Evolutionary conservation across 2,888 invertebrate species (phyloP), one percentile per base, ranked within the genome.

Genomic region (Eupithecia subumbrata): DNA sequence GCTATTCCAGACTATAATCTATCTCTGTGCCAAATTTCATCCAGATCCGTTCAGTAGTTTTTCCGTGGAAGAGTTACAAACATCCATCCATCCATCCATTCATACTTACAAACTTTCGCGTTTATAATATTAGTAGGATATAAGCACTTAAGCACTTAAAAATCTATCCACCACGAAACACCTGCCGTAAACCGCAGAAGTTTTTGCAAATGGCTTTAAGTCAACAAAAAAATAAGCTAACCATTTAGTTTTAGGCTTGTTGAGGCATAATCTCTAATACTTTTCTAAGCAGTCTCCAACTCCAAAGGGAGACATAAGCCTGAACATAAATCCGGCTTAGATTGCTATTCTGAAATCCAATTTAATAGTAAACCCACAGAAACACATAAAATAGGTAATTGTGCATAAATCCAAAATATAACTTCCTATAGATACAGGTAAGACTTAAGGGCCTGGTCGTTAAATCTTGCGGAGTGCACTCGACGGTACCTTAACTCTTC

Each of bases 381-480:
- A 60, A 60, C 12, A 25, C 60, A 60, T 60, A 60, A 60, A 60
- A 60, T 60, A 60, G 25, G 60, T 60, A 14, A 56, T n/a, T 22
- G 22, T 25, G 25, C 60, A 60, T 60, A 60, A 60, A 60, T 60
- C 22, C 22, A n/a, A 43, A 68, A 45, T 68, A 68, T 22, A 68
- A 14, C 43, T 68, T 43, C 67, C 68, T 22, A 22, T 45, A 25
- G 14, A 12, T 40, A 40, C n/a, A 43, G 18, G 40, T 30, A 64
- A 22, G 66, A 14, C 56, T 18, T 45, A 69, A 73, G 63, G 43
- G 83, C 81, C 81, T 84, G 85, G 84, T 86, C 89, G 86, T 88
- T 89, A 90, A 87, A 87, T 85, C 87, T 85, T 84, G 81, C 75
- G 60, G 80, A 90, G 87, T 82, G 85, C 85, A 82, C 89, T 89